These are phyloP conservation scores for Stictocephala bisonia DNA, from an alignment of 2,888 invertebrate genomes.

Conservation along the genomic window DNA sequence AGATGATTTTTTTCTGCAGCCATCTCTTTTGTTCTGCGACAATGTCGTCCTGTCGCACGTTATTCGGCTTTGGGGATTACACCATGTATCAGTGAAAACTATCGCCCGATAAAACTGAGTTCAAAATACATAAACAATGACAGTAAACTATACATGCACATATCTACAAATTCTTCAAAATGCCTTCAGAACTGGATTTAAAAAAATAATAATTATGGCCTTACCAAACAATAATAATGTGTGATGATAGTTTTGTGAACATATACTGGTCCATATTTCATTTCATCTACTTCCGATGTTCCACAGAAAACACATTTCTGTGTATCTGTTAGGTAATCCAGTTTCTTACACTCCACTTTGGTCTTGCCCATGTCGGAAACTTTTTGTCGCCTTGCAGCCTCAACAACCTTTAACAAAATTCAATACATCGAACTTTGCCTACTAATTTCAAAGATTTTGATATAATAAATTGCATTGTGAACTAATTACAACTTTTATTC, in stretches of 20 bases:
- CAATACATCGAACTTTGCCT: background rate
- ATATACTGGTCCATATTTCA: constrained; percentile 70
- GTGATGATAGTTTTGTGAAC: constrained; percentile 70
- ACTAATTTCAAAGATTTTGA: no score
- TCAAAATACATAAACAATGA: no score
- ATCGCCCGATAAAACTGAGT: no score
- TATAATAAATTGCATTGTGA: no score
- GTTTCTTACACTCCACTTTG: constrained; percentile 28
- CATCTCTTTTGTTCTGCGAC: no score
- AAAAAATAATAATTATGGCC: constrained; percentile 58
- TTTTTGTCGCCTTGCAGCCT: background rate
- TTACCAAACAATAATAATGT: constrained; percentile 83
- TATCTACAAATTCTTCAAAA: background rate
- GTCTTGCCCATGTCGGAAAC: constrained; percentile 26
- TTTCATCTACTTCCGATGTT: constrained; percentile 67
- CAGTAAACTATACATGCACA: no score
- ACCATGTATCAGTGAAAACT: no score
- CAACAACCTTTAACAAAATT: background rate
- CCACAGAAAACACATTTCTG: constrained; percentile 70
- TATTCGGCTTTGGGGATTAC: no score
- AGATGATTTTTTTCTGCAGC: no score
- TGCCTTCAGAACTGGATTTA: background rate
- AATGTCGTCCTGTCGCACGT: no score
- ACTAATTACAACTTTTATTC: no score
- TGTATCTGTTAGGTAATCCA: background rate